Base-by-base conservation (phyloP, 2,113 vertebrate species). In the Prietella phreatophila region DNA sequence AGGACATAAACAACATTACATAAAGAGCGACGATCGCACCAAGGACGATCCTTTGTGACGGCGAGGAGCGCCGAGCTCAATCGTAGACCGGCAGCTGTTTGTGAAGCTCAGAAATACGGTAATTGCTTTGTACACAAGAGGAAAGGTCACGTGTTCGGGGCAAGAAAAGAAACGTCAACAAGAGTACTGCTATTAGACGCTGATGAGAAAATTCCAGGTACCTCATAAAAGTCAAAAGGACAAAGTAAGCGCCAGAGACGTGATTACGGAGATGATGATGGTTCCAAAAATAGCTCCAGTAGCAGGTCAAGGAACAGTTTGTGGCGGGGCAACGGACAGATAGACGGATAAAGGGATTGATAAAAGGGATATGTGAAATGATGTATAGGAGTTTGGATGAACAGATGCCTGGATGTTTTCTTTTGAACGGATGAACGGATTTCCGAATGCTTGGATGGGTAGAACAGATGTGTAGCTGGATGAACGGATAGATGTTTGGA, bases 11-110 rank as follows among this genome's bases (percentile, higher is more conserved):
- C 39, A 69, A 82, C 30, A 61, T 78, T 78, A 65, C 69, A 83
- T 56, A 89, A 86, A 82, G 85, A 63, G 27, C 9, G 7, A 27
- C 30, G 65, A 88, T 85, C 73, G 58, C 69, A 20, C 60, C 82
- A 84, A 61, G 39, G 55, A 53, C 30, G 17, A 65, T 82, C 2
- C 13, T 53, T 69, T 73, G 80, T 80, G 85, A 86, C 81, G 27
- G 61, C 1, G 39, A n/a, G 14, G 55, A 39, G 42, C 2, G 50
- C 9, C 53, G 55, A 75, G 53, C 67, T 50, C 27, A 50, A 50
- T 22, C 1, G 25, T 69, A 84, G n/a, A 76, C 58, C 17, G 15
- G 22, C 14, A 30, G n/a, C 39, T 50, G 61, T 76, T 61, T 83
- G 56, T 19, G 65, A 53, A 19, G 63, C 75, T 69, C 61, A 58